A percentile compares a stretch with the other conserved stretches of the same genome.
phyloP scores from a whole-genome alignment of 2,888 invertebrate species.

The Halictus quadricinctus region DNA sequence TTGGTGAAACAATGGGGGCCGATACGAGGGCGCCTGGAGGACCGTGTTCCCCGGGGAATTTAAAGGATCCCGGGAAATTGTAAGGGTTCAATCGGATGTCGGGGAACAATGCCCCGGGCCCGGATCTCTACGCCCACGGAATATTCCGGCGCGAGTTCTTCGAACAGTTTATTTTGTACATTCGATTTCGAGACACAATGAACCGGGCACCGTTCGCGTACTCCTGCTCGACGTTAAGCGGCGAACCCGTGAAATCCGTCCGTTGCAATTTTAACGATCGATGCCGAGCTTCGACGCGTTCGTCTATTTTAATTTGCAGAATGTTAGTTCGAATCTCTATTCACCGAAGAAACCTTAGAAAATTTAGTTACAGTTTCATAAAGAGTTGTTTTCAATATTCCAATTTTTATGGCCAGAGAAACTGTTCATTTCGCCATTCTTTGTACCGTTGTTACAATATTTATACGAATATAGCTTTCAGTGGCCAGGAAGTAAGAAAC shows the following conservation, averaged over 20 bases:
- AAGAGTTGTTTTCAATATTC: background rate
- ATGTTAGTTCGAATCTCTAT: background rate
- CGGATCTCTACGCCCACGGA: background rate
- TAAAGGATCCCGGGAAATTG: slow-evolving; percentile 40
- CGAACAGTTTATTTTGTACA: slow-evolving; percentile 37
- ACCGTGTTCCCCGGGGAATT: slow-evolving; percentile 24
- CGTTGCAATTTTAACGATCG: background rate
- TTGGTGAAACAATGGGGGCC: slow-evolving; percentile 38
- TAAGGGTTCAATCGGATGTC: slow-evolving; percentile 52
- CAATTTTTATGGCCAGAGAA: too few species aligned
- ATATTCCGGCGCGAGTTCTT: slow-evolving; percentile 9
- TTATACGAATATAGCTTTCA: background rate
- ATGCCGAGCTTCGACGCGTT: background rate
- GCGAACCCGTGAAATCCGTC: background rate
- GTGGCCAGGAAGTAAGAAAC: background rate
- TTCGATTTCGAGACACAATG: slow-evolving; percentile 41
- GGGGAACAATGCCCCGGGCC: slow-evolving; percentile 30
- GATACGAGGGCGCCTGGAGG: slow-evolving; percentile 19
- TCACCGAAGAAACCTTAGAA: too few species aligned
- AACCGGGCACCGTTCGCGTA: background rate
- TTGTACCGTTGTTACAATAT: too few species aligned
- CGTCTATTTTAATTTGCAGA: background rate
- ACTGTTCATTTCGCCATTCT: too few species aligned
- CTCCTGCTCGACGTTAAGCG: background rate
- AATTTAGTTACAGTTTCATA: too few species aligned